A percentile compares a stretch with the other conserved stretches of the same genome.
phyloP scores from a whole-genome alignment of 1,140 invertebrate species.

The Aphelenchoides fujianensis region DNA sequence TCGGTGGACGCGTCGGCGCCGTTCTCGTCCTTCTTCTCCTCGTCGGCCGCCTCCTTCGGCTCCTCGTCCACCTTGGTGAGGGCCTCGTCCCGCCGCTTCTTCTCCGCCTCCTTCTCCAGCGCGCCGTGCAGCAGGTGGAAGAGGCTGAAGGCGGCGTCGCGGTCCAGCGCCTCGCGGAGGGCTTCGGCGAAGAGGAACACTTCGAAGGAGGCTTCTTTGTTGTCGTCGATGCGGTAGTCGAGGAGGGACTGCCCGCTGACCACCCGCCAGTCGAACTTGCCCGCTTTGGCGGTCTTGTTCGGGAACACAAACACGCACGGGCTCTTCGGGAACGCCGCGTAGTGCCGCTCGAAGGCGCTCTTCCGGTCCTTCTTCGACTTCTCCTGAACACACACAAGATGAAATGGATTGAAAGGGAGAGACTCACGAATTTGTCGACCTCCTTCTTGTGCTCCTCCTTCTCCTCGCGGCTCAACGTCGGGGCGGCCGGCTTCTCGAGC shows the following conservation, averaged over 20 bases:
- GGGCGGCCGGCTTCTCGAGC: constrained; percentile 45
- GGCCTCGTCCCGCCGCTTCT: constrained; percentile 38
- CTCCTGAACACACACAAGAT: constrained; percentile 16
- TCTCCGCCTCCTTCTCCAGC: constrained; percentile 36
- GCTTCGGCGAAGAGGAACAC: constrained; percentile 49
- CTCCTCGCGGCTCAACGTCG: constrained; percentile 33
- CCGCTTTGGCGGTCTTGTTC: constrained; percentile 76
- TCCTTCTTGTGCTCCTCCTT: constrained; percentile 39
- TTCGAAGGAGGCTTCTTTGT: constrained; percentile 69
- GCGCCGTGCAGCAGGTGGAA: constrained; percentile 38
- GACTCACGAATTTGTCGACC: constrained; percentile 46
- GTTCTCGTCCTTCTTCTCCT: too few relatives aligned
- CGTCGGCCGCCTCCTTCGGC: background rate
- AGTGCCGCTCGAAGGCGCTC: constrained; percentile 71
- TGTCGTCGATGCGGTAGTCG: constrained; percentile 85
- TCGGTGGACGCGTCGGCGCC: constrained; percentile 10
- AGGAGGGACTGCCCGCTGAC: constrained; percentile 81
- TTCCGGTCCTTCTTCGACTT: constrained; percentile 51
- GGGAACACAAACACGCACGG: constrained; percentile 84
- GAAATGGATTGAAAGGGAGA: constrained; percentile 11
- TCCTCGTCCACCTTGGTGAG: constrained; percentile 21
- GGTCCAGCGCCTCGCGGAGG: constrained; percentile 38
- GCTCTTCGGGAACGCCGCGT: constrained; percentile 72
- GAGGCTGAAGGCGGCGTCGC: constrained; percentile 34
- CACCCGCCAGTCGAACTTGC: constrained; percentile 81